phyloP scores from a whole-genome alignment of 2,797 vertebrate species.

The Enteromius afrohamiltoni region DNA sequence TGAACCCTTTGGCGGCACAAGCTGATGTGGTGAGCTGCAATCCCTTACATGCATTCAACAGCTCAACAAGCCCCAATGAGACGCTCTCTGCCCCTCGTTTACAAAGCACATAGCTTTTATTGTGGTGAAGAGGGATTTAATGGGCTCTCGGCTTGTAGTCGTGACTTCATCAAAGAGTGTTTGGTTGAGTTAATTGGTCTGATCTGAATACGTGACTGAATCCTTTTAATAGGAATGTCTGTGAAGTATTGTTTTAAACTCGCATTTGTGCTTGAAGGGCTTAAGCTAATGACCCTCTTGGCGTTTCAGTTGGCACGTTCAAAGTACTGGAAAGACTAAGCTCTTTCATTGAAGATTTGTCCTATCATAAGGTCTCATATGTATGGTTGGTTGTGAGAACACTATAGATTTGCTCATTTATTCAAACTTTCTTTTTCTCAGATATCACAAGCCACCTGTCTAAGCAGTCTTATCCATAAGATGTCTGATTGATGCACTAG shows the following conservation, averaged over 20 bases:
- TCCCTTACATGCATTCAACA: slow-evolving; percentile 9
- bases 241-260: slow-evolving; percentile 28
- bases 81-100: slow-evolving; percentile 10
- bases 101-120: slow-evolving; percentile 29
- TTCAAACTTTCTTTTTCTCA: background rate
- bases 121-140: slow-evolving; percentile 43
- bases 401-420: background rate
- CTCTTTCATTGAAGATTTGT: background rate
- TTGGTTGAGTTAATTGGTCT: slow-evolving; percentile 34
- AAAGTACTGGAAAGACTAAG: background rate
- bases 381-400: background rate
- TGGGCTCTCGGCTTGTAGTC: slow-evolving; percentile 18
- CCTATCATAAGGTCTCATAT: background rate
- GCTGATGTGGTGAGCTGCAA: slow-evolving; percentile 3
- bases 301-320: background rate
- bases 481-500: slow-evolving; percentile 21
- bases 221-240: slow-evolving; percentile 36
- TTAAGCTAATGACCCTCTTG: slow-evolving; percentile 5
- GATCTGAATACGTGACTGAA: slow-evolving; percentile 16
- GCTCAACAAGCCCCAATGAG: slow-evolving; percentile 10
- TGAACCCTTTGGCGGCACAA: slow-evolving; percentile 22
- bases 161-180: slow-evolving; percentile 35
- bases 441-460: background rate
- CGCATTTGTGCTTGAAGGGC: background rate
- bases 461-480: slow-evolving; percentile 2